phyloP scores from a whole-genome alignment of 2,797 vertebrate genomes.

The Astyanax mexicanus region DNA sequence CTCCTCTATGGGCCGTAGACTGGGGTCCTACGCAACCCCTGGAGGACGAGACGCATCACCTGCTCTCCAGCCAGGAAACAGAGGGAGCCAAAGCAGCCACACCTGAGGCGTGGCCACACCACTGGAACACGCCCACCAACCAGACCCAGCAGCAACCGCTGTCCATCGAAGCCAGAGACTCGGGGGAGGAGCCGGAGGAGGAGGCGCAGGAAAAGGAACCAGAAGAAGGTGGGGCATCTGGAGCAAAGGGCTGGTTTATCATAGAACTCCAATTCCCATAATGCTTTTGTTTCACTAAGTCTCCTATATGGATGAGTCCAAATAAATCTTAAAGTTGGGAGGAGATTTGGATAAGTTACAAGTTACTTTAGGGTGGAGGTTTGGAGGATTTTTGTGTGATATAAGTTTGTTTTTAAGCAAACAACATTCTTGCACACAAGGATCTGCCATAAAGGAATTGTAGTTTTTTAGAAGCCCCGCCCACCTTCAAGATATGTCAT shows the following conservation, averaged over 20 bases:
- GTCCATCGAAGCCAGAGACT: constrained; percentile 64
- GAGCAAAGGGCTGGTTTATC: constrained; percentile 14
- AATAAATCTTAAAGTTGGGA: too few species aligned
- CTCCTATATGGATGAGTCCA: neutral
- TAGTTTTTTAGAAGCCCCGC: too few species aligned
- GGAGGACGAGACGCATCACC: constrained; percentile 82
- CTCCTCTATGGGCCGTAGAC: constrained; percentile 81
- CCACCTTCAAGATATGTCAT: too few species aligned
- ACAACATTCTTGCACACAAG: too few species aligned
- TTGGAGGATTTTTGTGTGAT: too few species aligned
- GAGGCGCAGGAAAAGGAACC: constrained; percentile 73
- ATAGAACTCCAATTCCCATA: constrained; percentile 20
- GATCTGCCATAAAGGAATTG: too few species aligned
- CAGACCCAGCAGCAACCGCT: constrained; percentile 67
- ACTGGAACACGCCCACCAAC: constrained; percentile 58
- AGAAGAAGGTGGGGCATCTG: constrained; percentile 77
- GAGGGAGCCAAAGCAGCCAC: constrained; percentile 67
- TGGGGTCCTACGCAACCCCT: constrained; percentile 82
- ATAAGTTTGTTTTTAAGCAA: too few species aligned
- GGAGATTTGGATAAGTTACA: too few species aligned
- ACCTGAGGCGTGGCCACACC: constrained; percentile 68
- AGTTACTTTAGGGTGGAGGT: too few species aligned
- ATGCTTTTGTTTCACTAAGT: constrained; percentile 23
- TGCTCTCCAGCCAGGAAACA: constrained; percentile 76
- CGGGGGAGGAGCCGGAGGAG: constrained; percentile 60